Evolutionary conservation across 2,888 invertebrate species (phyloP).

Genomic region (Maniola hyperantus): DNA sequence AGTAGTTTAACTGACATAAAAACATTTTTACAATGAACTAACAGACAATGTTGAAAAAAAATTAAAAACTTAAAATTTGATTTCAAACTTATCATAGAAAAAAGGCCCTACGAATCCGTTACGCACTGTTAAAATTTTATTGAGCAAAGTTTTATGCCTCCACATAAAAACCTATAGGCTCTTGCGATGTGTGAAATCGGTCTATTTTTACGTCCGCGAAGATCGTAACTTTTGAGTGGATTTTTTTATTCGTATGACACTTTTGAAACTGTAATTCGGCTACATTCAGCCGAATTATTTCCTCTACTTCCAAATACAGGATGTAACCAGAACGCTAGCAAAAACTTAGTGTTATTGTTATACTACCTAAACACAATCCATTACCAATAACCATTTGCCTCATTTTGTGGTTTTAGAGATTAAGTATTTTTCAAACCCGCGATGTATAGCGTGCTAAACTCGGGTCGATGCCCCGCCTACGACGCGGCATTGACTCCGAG

Average conservation of each 20-base stretch:
- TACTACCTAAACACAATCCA: no score
- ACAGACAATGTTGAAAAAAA: neutral
- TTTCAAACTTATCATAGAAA: conserved; percentile 38
- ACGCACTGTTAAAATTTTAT: conserved; percentile 72
- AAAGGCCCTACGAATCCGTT: conserved; percentile 52
- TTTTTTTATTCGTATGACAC: conserved; percentile 71
- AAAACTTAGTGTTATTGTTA: no score
- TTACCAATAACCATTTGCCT: no score
- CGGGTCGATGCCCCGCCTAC: no score
- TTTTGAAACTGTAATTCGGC: conserved; percentile 59
- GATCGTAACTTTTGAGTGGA: conserved; percentile 68
- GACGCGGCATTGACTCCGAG: no score
- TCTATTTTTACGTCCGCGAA: conserved; percentile 71
- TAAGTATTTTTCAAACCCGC: no score
- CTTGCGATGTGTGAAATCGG: conserved; percentile 74
- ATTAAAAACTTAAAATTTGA: neutral
- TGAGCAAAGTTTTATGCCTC: conserved; percentile 67
- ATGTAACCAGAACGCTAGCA: no score
- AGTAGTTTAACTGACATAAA: neutral
- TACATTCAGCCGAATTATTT: conserved; percentile 28
- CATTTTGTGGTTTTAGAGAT: no score
- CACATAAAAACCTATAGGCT: conserved; percentile 67
- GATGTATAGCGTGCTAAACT: no score
- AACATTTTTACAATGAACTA: no score
- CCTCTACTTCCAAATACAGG: conserved; percentile 16